These are phyloP conservation scores for Anguilla obscura DNA, from an alignment of 2,797 vertebrate genomes.

Conservation along the genomic window DNA sequence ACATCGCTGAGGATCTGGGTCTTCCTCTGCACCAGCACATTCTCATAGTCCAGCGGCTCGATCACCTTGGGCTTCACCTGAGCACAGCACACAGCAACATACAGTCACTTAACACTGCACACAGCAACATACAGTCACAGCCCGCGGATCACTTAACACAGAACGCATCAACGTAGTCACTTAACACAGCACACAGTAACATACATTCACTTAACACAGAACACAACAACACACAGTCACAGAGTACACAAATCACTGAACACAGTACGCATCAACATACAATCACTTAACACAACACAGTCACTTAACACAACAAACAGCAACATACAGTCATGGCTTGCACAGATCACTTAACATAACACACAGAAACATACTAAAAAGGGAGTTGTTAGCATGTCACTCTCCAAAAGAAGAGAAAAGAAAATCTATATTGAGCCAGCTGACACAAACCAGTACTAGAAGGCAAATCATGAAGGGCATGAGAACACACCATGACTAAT, in stretches of 20 bases:
- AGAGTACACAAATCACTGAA: neutral
- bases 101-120: neutral
- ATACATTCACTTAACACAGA: neutral
- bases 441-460: neutral
- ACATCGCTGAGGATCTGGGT: constrained; percentile 93
- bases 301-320: neutral
- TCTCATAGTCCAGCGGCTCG: constrained; percentile 96
- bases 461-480: neutral
- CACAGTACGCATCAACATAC: neutral
- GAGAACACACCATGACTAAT: neutral
- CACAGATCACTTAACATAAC: neutral
- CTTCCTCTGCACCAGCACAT: constrained; percentile 89
- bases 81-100: constrained; percentile 39
- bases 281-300: neutral
- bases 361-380: neutral
- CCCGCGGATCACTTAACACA: neutral
- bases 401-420: neutral
- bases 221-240: neutral
- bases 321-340: neutral
- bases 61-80: constrained; percentile 94
- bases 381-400: neutral
- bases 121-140: neutral
- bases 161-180: too few species aligned
- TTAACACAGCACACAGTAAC: too few species aligned
- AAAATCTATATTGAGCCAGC: neutral